Evolutionary conservation across 1,140 invertebrate genomes (phyloP).

Genomic region (Temnothorax curvispinosus): DNA sequence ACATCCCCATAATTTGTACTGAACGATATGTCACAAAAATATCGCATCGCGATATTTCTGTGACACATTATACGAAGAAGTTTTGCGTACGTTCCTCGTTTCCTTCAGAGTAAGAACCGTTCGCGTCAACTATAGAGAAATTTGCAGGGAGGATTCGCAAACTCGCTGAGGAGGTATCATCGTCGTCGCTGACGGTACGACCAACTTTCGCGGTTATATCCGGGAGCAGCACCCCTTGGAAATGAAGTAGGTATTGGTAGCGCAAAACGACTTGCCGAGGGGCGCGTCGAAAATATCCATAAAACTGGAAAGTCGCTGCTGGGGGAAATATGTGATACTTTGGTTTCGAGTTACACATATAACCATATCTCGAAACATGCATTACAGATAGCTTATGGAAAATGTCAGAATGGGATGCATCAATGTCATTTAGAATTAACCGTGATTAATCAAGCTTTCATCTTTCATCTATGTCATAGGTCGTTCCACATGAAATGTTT

Average conservation of each 20-base stretch:
- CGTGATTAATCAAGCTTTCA: conserved; percentile 8
- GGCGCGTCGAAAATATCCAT: conserved; percentile 17
- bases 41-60: not conserved
- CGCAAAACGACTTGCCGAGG: not conserved
- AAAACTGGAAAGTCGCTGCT: conserved; percentile 1
- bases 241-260: not conserved
- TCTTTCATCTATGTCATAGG: not conserved
- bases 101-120: not conserved
- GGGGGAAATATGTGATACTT: conserved; percentile 7
- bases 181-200: conserved; percentile 1
- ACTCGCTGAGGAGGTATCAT: not conserved
- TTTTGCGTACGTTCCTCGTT: not conserved
- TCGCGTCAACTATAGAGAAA: not conserved
- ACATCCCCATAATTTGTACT: not conserved
- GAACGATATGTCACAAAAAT: not conserved
- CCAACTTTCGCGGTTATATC: conserved; percentile 27
- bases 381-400: not conserved
- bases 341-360: not conserved
- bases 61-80: not conserved
- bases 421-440: conserved; percentile 6
- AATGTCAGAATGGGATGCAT: not conserved
- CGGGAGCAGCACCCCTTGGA: conserved; percentile 19
- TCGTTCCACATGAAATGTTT: not conserved
- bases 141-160: not conserved
- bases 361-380: not conserved